These are phyloP conservation scores for Coelopa frigida DNA, from an alignment of 1,140 invertebrate genomes.

Conservation along the genomic window DNA sequence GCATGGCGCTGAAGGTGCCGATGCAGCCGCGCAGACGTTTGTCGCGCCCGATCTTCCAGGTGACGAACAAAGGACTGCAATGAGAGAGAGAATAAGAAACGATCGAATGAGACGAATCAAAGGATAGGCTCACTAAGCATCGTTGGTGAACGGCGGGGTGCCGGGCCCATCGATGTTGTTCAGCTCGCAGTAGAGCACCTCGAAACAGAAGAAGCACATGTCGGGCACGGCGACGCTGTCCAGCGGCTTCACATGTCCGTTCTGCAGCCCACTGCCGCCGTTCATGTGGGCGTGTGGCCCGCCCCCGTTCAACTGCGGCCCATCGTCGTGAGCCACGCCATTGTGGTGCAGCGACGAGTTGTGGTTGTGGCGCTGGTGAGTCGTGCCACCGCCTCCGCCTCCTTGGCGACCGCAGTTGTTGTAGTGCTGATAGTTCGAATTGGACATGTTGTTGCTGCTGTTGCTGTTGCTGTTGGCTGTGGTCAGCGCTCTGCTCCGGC, in stretches of 20 bases:
- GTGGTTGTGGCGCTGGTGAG: too few relatives aligned
- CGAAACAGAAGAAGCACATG: constrained; percentile 98
- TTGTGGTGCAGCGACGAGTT: too few relatives aligned
- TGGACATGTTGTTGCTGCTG: too few relatives aligned
- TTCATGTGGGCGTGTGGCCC: too few relatives aligned
- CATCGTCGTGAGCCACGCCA: too few relatives aligned
- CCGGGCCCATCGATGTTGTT: constrained; percentile 86
- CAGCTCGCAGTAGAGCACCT: constrained; percentile 89
- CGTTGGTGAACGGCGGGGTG: constrained; percentile 85
- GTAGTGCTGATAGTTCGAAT: too few relatives aligned
- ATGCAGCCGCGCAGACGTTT: constrained; percentile 87
- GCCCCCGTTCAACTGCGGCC: too few relatives aligned
- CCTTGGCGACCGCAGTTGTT: too few relatives aligned
- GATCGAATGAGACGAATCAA: not conserved
- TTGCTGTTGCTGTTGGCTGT: too few relatives aligned
- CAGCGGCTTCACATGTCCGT: constrained; percentile 21
- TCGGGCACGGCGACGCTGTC: constrained; percentile 76
- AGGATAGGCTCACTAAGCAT: constrained; percentile 76
- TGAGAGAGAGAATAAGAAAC: constrained; percentile 22
- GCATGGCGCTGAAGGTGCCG: constrained; percentile 92
- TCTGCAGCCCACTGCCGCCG: too few relatives aligned
- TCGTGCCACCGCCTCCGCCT: too few relatives aligned
- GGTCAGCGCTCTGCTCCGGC: too few relatives aligned
- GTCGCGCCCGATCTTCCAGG: constrained; percentile 95
- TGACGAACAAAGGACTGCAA: constrained; percentile 95